A percentile compares a stretch with the other conserved stretches of the same genome.
phyloP scores from a whole-genome alignment of 2,797 vertebrate species.

The Argya squamiceps region DNA sequence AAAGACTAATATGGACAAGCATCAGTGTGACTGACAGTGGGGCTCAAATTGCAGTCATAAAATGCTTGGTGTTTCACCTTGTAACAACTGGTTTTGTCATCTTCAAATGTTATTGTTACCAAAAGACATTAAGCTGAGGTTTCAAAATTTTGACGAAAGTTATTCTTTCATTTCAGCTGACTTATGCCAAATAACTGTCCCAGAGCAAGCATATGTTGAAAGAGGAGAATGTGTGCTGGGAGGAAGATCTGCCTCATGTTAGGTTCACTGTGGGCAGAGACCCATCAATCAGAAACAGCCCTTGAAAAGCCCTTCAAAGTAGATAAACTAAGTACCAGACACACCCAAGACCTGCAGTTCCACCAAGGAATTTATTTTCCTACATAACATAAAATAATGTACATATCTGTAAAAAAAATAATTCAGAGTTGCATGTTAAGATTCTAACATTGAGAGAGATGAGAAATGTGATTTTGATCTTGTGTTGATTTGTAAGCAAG shows the following conservation, averaged over 20 bases:
- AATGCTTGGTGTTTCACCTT: background rate
- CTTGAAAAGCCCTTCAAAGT: background rate
- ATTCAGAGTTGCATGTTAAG: background rate
- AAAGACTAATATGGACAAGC: background rate
- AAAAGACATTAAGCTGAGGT: background rate
- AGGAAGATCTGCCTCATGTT: slow-evolving; percentile 18
- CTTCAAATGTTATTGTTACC: background rate
- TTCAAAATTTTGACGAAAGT: slow-evolving; percentile 21
- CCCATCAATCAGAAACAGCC: slow-evolving; percentile 33
- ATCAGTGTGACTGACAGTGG: background rate
- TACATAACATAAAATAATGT: background rate
- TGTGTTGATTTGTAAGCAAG: background rate
- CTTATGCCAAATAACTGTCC: slow-evolving; percentile 46
- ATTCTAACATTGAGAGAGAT: background rate
- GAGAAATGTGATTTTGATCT: background rate
- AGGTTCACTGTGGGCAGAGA: background rate
- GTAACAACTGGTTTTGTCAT: background rate
- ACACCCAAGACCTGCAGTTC: slow-evolving; percentile 35
- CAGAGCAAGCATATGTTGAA: slow-evolving; percentile 22
- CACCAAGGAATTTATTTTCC: slow-evolving; percentile 15
- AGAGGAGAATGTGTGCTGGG: slow-evolving; percentile 20
- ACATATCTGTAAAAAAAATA: background rate
- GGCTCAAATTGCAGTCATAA: background rate
- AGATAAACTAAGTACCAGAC: slow-evolving; percentile 14
- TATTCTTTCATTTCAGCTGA: background rate